Conservation (phyloP, 1,140 invertebrate species). For the Teleopsis dalmanni region DNA sequence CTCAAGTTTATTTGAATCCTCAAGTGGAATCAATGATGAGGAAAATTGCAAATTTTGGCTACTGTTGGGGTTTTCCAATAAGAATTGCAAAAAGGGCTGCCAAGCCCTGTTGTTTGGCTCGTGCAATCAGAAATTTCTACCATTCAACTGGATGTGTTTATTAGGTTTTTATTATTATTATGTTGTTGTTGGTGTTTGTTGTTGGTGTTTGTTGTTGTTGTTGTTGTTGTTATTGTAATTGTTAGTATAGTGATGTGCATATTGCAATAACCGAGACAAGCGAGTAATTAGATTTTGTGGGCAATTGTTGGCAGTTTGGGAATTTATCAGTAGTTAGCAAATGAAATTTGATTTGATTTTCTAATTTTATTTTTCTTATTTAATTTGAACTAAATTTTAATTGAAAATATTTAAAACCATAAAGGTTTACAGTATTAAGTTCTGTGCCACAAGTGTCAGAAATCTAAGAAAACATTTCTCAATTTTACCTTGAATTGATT, state of each 20-base stretch:
- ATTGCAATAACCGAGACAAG: no score
- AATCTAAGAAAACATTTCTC: not conserved
- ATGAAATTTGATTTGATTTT: no score
- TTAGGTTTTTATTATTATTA: no score
- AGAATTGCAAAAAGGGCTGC: no score
- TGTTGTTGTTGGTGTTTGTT: conserved; percentile 4
- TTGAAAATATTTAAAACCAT: not conserved
- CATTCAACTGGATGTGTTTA: no score
- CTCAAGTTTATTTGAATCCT: conserved; percentile 13
- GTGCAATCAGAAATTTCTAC: no score
- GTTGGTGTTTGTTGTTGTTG: not conserved
- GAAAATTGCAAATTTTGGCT: conserved; percentile 16
- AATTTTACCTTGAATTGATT: not conserved
- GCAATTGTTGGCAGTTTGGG: conserved; percentile 4
- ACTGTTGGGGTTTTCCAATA: no score
- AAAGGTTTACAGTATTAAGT: not conserved
- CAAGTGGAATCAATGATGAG: conserved; percentile 6
- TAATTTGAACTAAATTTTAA: not conserved
- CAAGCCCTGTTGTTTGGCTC: no score
- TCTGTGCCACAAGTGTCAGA: not conserved
- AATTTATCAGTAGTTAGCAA: no score
- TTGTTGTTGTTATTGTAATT: not conserved
- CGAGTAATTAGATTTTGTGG: conserved; percentile 11
- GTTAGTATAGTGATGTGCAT: no score
- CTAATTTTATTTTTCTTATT: no score